Conservation (phyloP, 2,888 invertebrate species). For the Coremacera marginata region DNA sequence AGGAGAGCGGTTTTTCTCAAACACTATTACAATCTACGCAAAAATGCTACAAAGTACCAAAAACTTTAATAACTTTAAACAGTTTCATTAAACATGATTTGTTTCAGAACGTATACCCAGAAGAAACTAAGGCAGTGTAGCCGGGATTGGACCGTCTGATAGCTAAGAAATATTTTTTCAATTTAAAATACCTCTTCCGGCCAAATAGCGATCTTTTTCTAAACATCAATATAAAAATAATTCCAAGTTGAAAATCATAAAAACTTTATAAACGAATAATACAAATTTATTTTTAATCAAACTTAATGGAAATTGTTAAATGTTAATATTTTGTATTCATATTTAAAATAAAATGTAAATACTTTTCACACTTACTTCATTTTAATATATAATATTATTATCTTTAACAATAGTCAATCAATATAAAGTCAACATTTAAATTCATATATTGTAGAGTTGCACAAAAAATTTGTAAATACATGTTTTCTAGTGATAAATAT, state of each 20-base stretch:
- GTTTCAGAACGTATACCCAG: no score
- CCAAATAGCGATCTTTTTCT: no score
- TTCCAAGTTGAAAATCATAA: background rate
- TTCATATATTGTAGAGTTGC: slow-evolving; percentile 1
- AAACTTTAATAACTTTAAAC: no score
- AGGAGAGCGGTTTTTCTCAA: no score
- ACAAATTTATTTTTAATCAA: slow-evolving; percentile 31
- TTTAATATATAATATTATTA: slow-evolving; percentile 26
- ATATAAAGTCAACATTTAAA: slow-evolving; percentile 29
- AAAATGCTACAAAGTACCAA: no score
- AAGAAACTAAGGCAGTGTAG: no score
- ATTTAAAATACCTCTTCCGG: no score
- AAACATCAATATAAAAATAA: no score
- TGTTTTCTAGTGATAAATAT: background rate
- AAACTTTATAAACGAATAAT: slow-evolving; percentile 20
- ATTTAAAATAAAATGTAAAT: slow-evolving; percentile 21
- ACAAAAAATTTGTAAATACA: slow-evolving; percentile 11
- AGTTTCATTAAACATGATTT: no score
- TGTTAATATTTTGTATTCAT: slow-evolving; percentile 25
- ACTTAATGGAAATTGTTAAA: slow-evolving; percentile 20
- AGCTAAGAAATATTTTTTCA: no score
- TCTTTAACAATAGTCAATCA: slow-evolving; percentile 32
- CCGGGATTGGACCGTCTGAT: no score
- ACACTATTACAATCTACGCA: no score
- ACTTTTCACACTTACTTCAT: slow-evolving; percentile 1